These are phyloP conservation scores for Neoitamus cyanurus DNA, from an alignment of 2,888 invertebrate species.

Conservation along the genomic window DNA sequence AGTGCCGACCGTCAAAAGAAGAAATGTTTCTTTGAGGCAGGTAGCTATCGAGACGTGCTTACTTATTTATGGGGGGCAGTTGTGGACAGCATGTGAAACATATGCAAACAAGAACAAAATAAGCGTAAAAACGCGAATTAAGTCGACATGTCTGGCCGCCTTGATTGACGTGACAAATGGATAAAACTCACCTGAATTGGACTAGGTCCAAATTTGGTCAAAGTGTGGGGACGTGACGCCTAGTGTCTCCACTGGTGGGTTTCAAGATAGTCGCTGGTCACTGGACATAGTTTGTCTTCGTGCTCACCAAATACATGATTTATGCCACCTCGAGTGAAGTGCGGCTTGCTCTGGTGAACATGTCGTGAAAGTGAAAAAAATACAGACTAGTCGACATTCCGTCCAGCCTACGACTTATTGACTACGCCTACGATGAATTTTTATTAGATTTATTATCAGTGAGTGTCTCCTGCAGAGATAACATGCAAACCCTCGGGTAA, in stretches of 20 bases:
- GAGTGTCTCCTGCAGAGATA: background rate
- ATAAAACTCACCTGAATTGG: slow-evolving; percentile 6
- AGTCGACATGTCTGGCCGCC: background rate
- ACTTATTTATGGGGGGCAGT: background rate
- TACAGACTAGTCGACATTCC: background rate
- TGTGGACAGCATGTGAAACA: background rate
- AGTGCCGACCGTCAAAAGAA: background rate
- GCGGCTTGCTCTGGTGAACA: background rate
- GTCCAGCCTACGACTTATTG: background rate
- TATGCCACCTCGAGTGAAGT: background rate
- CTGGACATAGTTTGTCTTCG: background rate
- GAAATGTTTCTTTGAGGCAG: background rate
- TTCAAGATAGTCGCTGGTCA: slow-evolving; percentile 3
- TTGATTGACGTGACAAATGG: background rate
- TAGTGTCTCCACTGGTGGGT: background rate
- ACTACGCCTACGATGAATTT: too few species aligned
- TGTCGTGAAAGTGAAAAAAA: background rate
- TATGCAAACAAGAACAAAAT: slow-evolving; percentile 1
- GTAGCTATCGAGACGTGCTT: background rate
- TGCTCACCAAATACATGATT: background rate
- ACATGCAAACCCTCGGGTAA: background rate
- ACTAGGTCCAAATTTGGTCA: slow-evolving; percentile 3
- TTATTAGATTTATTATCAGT: background rate
- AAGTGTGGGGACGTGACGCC: background rate
- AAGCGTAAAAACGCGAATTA: background rate